Evolutionary conservation across 2,888 invertebrate genomes (phyloP), one percentile per base, ranked within the genome.

Genomic region (Monopis laevigella): DNA sequence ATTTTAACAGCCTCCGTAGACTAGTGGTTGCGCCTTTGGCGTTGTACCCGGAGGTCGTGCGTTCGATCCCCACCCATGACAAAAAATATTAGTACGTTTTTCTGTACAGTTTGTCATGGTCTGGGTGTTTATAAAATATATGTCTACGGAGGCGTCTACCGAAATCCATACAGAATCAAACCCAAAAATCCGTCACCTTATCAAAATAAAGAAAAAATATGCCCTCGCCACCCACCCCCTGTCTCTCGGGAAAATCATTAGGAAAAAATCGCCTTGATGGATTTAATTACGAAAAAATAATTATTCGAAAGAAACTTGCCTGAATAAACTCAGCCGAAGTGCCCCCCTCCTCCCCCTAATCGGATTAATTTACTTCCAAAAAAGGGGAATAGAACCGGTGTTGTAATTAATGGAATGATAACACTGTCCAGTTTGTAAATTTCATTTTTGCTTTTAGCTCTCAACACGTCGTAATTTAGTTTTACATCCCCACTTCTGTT

Each of bases 201-300:
- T n/a, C n/a, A n/a, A 3, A 29, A 14, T 38, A 27, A 26, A 27
- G n/a, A 41, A 41, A 24, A n/a, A 41, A 35, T 8, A 35, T n/a
- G 32, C n/a, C 2, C 2, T 10, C 29, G 10, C 8, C 17, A 2
- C 17, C 32, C 56, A 60, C 45, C 56, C 52, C 53, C 42, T 45
- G 59, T 70, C 75, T 72, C 75, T 48, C 56, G 74, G 73, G 78
- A 69, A 71, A 73, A 77, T 78, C 78, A 78, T 78, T 80, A 80
- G 68, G 74, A 80, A 78, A 78, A 80, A 80, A 78, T 80, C 78
- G 78, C 78, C 78, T 80, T 80, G 78, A 80, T 78, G 80, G 80
- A 80, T 80, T 80, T 80, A 80, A 80, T 80, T 80, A 78, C 77
- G 29, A 77, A 80, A 78, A 78, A 78, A 80, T 80, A 78, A 80